These are phyloP conservation scores for Spilosoma lubricipeda DNA, from an alignment of 2,888 invertebrate species.

Conservation along the genomic window DNA sequence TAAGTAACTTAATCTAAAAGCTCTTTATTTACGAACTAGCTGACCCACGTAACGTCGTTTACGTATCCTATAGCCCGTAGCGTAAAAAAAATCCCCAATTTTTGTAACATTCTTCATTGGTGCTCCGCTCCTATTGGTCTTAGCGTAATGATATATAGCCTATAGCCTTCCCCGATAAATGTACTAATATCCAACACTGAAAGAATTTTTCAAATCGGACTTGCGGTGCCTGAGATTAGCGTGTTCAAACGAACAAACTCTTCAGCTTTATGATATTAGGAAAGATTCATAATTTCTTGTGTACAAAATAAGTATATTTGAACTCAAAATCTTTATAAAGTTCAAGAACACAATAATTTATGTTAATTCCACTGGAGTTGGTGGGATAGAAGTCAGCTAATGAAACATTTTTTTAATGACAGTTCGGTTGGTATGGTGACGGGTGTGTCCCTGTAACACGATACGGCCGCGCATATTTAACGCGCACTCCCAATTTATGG, in stretches of 20 bases:
- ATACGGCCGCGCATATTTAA: constrained; percentile 65
- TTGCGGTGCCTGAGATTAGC: too few relatives aligned
- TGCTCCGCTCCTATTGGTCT: too few relatives aligned
- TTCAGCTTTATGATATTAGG: too few relatives aligned
- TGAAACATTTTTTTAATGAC: constrained; percentile 57
- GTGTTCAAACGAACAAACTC: too few relatives aligned
- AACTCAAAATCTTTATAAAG: constrained; percentile 35
- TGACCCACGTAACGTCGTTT: too few relatives aligned
- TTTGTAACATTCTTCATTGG: too few relatives aligned
- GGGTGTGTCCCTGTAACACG: constrained; percentile 65
- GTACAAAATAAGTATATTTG: constrained; percentile 11
- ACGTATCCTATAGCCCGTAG: too few relatives aligned
- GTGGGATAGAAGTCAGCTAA: constrained; percentile 39
- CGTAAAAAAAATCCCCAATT: too few relatives aligned
- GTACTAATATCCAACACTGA: too few relatives aligned
- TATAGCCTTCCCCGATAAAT: too few relatives aligned
- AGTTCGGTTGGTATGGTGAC: constrained; percentile 62
- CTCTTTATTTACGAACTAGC: constrained; percentile 55
- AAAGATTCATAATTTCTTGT: constrained; percentile 6
- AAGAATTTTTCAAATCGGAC: too few relatives aligned
- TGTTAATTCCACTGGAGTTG: constrained; percentile 45
- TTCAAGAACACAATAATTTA: constrained; percentile 18
- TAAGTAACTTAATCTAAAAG: constrained; percentile 38
- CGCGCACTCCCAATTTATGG: constrained; percentile 75
- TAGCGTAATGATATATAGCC: too few relatives aligned